Conservation (phyloP, 1,140 invertebrate species). For the Magallana angulata region DNA sequence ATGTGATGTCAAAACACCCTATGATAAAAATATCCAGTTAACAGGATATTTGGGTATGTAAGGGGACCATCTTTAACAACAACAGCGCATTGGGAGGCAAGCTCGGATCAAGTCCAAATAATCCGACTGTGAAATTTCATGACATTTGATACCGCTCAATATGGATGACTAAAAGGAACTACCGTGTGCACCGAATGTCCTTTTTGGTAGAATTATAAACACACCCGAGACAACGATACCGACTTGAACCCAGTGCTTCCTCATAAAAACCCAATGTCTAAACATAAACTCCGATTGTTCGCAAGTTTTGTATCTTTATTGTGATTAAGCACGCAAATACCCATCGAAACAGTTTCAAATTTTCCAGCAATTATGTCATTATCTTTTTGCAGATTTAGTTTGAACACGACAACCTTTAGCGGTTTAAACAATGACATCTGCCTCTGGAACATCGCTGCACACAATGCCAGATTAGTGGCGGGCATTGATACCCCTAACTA, state of each 20-base stretch:
- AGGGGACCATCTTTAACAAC: background rate
- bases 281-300: conserved; percentile 53
- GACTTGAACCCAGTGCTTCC: conserved; percentile 54
- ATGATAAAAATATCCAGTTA: background rate
- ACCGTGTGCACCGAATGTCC: conserved; percentile 49
- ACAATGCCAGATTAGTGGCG: conserved; percentile 20
- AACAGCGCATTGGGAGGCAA: conserved; percentile 20
- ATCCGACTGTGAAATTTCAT: conserved; percentile 56
- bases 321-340: conserved; percentile 58
- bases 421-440: conserved; percentile 40
- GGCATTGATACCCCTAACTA: conserved; percentile 24
- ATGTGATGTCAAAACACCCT: background rate
- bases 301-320: conserved; percentile 50
- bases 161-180: conserved; percentile 47
- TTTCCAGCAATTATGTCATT: conserved; percentile 59
- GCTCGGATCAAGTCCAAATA: conserved; percentile 29
- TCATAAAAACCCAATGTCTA: conserved; percentile 57
- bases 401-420: conserved; percentile 43
- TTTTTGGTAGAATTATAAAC: conserved; percentile 45
- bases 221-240: conserved; percentile 48
- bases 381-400: conserved; percentile 43
- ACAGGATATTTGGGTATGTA: background rate
- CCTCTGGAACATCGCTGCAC: conserved; percentile 12
- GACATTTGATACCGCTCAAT: conserved; percentile 55
- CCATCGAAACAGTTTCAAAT: conserved; percentile 61